Evolutionary conservation across 2,888 invertebrate genomes (phyloP).

Genomic region (Euproctis similis): DNA sequence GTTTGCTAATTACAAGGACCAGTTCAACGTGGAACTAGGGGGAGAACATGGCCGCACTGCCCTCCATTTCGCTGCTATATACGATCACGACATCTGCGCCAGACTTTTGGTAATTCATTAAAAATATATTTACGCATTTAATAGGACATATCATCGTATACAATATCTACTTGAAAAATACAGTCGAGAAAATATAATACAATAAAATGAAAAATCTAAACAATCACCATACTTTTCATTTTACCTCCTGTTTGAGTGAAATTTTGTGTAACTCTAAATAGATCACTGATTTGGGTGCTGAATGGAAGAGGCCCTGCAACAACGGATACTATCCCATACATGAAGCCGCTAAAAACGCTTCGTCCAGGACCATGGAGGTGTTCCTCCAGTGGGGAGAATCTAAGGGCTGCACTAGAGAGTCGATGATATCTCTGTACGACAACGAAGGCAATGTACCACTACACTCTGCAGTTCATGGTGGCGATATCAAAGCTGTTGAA

Average conservation of each 20-base stretch:
- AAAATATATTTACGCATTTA: too few relatives aligned
- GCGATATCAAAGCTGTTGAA: slow-evolving; percentile 87
- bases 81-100: slow-evolving; percentile 88
- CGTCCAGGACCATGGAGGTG: slow-evolving; percentile 89
- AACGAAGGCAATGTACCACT: slow-evolving; percentile 90
- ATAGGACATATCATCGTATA: too few relatives aligned
- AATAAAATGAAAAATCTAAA: too few relatives aligned
- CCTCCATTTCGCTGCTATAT: slow-evolving; percentile 88
- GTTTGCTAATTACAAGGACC: slow-evolving; percentile 80
- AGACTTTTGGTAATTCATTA: slow-evolving; percentile 82
- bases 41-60: slow-evolving; percentile 89
- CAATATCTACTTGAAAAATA: too few relatives aligned
- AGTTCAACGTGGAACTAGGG: slow-evolving; percentile 83
- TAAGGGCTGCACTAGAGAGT: slow-evolving; percentile 84
- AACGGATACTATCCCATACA: slow-evolving; percentile 95
- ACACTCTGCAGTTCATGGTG: slow-evolving; percentile 83
- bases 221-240: too few relatives aligned
- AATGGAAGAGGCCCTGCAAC: slow-evolving; percentile 86
- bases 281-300: slow-evolving; percentile 87
- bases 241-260: background rate
- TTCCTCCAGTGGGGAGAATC: slow-evolving; percentile 89
- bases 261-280: slow-evolving; percentile 31
- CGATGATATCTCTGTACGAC: slow-evolving; percentile 90
- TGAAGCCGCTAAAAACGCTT: slow-evolving; percentile 92
- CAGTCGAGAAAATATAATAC: too few relatives aligned